Base-by-base conservation (phyloP, 2,888 invertebrate species). In the Galerucella pusilla region DNA sequence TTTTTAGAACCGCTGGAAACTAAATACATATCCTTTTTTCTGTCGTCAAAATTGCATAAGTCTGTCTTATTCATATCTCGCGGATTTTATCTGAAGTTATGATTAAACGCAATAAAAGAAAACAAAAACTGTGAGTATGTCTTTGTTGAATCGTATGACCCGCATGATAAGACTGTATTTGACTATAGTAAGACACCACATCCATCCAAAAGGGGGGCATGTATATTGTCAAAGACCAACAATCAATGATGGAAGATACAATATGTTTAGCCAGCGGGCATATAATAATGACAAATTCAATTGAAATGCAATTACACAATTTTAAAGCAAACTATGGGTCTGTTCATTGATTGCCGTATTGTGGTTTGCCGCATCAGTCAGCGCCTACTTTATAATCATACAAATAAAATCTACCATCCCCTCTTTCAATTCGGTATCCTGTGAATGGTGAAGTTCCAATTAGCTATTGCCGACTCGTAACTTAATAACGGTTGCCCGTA, bases 281-380 rank as follows among this genome's bases (percentile, higher is more conserved):
- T 73, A 35, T 64, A 49, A 70, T 70, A 54, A 49, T 74, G 64
- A 60, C 63, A 78, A 79, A 82, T 81, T 78, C 77, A 80, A 81
- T 75, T 73, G 76, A 81, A 83, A 82, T 75, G 75, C 79, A 80
- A 83, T 83, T 83, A 83, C 77, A 77, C 74, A 80, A 35, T 81
- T 81, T 79, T 81, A 81, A 81, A 82, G 81, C 81, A 80, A 81
- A 77, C 76, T 78, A 73, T 77, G 72, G 75, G 73, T 61, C 76
- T 73, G 68, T 76, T 74, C 78, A 74, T 79, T 83, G 83, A 83
- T 83, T 83, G 82, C n/a, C 81, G 81, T 81, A 83, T 83, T 83
- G 83, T 83, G 81, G 80, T 78, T 76, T 78, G 78, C 80, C 79
- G 75, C 76, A 74, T 75, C 61, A 52, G 59, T 60, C 70, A 45